Conservation (phyloP, 2,113 vertebrate genomes). For the Microcebus murinus region DNA sequence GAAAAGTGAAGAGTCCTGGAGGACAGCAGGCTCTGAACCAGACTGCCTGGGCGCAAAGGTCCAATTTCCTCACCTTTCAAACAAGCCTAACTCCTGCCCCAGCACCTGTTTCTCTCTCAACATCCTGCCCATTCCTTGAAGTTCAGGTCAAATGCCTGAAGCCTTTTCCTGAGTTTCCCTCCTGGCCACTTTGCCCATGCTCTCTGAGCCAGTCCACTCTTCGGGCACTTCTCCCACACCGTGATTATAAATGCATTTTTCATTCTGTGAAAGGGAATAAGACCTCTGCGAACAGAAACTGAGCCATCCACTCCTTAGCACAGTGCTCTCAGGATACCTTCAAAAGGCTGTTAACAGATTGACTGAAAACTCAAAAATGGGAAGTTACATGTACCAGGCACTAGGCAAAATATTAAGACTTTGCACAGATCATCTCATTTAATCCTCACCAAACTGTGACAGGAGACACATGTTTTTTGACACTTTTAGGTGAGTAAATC, state of each 20-base stretch:
- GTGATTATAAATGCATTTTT: background rate
- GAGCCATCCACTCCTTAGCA: background rate
- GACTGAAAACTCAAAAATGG: background rate
- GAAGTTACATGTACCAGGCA: background rate
- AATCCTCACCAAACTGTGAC: background rate
- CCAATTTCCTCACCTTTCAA: background rate
- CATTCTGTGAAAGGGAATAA: background rate
- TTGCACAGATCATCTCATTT: background rate
- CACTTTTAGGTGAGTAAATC: background rate
- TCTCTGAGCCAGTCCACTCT: background rate
- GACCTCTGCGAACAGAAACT: background rate
- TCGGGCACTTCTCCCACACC: background rate
- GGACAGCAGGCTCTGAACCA: background rate
- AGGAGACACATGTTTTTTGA: background rate
- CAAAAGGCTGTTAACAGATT: background rate
- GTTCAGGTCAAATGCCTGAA: background rate
- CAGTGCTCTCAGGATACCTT: background rate
- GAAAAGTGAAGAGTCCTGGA: background rate
- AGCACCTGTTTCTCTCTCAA: rapidly evolving
- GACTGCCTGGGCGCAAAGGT: background rate
- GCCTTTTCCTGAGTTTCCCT: background rate
- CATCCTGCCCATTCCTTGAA: background rate
- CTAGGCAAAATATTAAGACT: background rate
- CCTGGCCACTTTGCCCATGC: background rate
- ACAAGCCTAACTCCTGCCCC: background rate